phyloP scores from a whole-genome alignment of 1,140 invertebrate species.

The Papilio polytes region DNA sequence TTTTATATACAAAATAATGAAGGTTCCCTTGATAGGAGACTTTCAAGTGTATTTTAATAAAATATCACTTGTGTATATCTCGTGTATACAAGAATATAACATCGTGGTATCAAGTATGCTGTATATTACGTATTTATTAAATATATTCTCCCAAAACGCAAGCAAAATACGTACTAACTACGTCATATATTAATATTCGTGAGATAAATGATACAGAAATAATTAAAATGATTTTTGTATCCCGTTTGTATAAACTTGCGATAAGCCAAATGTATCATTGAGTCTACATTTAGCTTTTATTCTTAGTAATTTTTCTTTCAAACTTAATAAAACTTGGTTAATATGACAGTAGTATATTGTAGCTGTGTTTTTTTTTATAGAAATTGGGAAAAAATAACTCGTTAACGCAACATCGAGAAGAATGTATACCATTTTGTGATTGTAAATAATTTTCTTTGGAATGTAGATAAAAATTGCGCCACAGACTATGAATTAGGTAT shows the following conservation, averaged over 20 bases:
- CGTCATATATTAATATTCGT: too few species aligned
- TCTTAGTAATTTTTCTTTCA: too few species aligned
- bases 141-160: too few species aligned
- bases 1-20: not conserved
- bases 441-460: not conserved
- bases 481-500: constrained; percentile 10
- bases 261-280: constrained; percentile 7
- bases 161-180: too few species aligned
- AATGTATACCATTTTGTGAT: not conserved
- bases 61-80: not conserved
- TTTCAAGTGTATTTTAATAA: not conserved
- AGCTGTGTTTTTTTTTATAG: too few species aligned
- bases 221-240: too few species aligned
- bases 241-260: not conserved
- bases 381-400: too few species aligned
- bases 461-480: not conserved
- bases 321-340: too few species aligned
- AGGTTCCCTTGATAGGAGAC: not conserved
- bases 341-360: too few species aligned
- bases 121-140: too few species aligned
- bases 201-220: too few species aligned
- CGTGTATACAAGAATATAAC: not conserved
- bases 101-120: too few species aligned
- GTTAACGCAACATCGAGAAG: not conserved
- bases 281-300: not conserved